Evolutionary conservation across 2,113 vertebrate species (phyloP).

Genomic region (Melanostigma gelatinosum): DNA sequence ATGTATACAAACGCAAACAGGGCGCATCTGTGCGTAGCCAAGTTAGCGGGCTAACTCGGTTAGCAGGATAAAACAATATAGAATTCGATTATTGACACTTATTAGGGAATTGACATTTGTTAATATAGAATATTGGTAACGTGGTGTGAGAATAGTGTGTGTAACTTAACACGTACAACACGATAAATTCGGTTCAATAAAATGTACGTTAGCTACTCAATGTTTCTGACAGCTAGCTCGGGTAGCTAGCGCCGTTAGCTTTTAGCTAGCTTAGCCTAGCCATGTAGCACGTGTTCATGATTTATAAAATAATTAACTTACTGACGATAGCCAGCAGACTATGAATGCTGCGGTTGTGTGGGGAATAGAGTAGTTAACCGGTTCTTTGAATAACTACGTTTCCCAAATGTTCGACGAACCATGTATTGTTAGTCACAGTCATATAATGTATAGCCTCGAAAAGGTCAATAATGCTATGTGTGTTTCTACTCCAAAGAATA

Average conservation of each 20-base stretch:
- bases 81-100: neutral
- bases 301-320: constrained; percentile 69
- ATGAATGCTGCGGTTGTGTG: neutral
- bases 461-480: constrained; percentile 60
- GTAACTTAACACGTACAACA: neutral
- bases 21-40: constrained; percentile 25
- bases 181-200: neutral
- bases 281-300: constrained; percentile 80
- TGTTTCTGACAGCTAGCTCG: constrained; percentile 66
- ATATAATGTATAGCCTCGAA: constrained; percentile 34
- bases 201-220: constrained; percentile 6
- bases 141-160: rapidly evolving
- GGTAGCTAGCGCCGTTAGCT: constrained; percentile 54
- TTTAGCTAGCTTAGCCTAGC: constrained; percentile 71
- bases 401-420: neutral
- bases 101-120: neutral
- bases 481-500: constrained; percentile 73
- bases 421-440: neutral
- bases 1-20: constrained; percentile 65
- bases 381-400: neutral
- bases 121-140: rapidly evolving
- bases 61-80: constrained; percentile 20
- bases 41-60: constrained; percentile 48
- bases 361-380: neutral
- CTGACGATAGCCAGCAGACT: constrained; percentile 21